These are phyloP conservation scores for Phaenicophaeus curvirostris DNA, from an alignment of 2,797 vertebrate genomes.

Conservation along the genomic window DNA sequence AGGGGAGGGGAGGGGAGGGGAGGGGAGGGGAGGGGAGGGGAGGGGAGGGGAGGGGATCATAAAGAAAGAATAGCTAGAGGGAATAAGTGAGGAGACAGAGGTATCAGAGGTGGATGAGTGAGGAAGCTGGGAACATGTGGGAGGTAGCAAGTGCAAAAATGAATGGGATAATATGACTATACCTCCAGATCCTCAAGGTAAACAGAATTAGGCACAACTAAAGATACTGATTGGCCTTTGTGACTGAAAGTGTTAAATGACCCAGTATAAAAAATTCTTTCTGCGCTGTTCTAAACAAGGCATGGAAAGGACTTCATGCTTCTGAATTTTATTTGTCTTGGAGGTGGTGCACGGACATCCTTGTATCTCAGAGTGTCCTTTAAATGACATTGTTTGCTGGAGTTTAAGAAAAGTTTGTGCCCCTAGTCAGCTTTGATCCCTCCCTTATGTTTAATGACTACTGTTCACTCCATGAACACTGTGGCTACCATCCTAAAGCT, in stretches of 20 bases:
- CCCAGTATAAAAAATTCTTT: slow-evolving; percentile 11
- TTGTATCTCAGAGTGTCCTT: slow-evolving; percentile 54
- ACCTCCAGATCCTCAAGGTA: not conserved
- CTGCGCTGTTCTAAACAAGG: slow-evolving; percentile 24
- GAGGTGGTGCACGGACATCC: slow-evolving; percentile 58
- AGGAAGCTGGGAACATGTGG: not conserved
- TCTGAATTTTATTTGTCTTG: slow-evolving; percentile 68
- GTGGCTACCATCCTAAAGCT: not conserved
- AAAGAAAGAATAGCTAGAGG: not conserved
- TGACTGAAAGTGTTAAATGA: slow-evolving; percentile 27
- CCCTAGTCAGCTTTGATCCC: not conserved
- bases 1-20: too few relatives aligned
- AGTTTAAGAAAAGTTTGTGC: slow-evolving; percentile 8
- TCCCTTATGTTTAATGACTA: not conserved
- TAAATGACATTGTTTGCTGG: slow-evolving; percentile 34
- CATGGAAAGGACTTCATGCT: slow-evolving; percentile 56
- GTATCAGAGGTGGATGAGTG: not conserved
- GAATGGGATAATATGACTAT: not conserved
- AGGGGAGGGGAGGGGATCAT: too few relatives aligned
- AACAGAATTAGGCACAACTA: not conserved
- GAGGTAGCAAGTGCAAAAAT: not conserved
- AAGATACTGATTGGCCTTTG: not conserved
- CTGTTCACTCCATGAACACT: not conserved
- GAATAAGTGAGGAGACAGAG: not conserved
- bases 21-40: too few relatives aligned